Evolutionary conservation across 1,140 invertebrate species (phyloP), one percentile per base, ranked within the genome.

Genomic region (Neodiprion fabricii): DNA sequence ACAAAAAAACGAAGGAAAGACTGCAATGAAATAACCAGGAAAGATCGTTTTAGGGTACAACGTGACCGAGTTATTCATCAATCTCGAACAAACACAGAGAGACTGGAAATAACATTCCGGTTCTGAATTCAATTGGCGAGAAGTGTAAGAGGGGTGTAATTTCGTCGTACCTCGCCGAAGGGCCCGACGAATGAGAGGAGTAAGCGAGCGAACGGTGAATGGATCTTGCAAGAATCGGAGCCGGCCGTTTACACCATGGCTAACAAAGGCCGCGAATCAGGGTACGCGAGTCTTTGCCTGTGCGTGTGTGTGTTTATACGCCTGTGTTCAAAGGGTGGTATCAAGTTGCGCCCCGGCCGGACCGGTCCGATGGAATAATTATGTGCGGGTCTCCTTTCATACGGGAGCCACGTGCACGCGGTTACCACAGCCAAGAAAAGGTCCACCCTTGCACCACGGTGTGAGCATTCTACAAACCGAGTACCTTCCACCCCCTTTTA

Each of bases 371-470:
- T 61, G 53, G 53, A 61, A 61, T 61, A 61, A 61, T 61, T 61
- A 61, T 61, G 53, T 61, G 53, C 11, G 53, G 11, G 11, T 61
- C 53, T 61, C n/a, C n/a, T 61, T 17, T 14, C 11, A 61, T 61
- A 14, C 53, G n/a, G 9, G 9, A 9, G 53, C 53, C 53, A 61
- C 53, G 53, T 61, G 53, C 53, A 61, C 53, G 53, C 53, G 53
- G 53, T 61, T 61, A 61, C 53, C 53, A 61, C 28, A 40, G 28
- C 53, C 53, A 61, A 61, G 53, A 61, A 61, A 61, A 61, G 53
- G 53, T 61, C 53, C 53, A 61, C 11, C 11, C 11, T 14, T 17
- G 53, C 28, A 61, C 53, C 11, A 14, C 7, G 11, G 53, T 17
- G 53, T 7, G 11, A 12, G n/a, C 53, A 61, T 61, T 61, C 53